These are phyloP conservation scores for Odocoileus hemionus DNA, from an alignment of 2,113 vertebrate genomes.

Conservation along the genomic window DNA sequence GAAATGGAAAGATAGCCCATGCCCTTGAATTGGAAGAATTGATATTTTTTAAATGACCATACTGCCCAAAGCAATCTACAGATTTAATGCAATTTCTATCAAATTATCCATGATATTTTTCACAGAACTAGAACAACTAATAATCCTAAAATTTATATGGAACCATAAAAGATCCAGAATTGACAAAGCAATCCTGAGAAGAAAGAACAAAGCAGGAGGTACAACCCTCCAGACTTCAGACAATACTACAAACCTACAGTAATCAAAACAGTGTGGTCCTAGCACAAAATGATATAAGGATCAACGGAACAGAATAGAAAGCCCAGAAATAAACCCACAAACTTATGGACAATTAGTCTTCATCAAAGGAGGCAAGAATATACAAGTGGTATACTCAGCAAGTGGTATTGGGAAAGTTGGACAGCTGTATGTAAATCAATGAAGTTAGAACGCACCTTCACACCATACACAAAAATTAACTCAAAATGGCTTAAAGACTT, in stretches of 20 bases:
- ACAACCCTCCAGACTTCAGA: not conserved
- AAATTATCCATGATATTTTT: not conserved
- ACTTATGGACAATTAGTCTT: not conserved
- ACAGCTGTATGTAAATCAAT: not conserved
- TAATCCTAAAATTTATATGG: not conserved
- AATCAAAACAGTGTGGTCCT: not conserved
- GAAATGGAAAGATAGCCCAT: not conserved
- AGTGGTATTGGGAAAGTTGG: not conserved
- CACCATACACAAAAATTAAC: not conserved
- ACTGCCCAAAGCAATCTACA: not conserved
- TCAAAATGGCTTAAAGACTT: not conserved
- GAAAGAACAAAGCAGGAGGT: not conserved
- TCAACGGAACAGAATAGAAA: not conserved
- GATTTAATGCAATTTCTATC: not conserved
- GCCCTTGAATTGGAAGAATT: not conserved
- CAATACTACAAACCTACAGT: not conserved
- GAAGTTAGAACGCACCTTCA: not conserved
- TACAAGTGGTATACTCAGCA: not conserved
- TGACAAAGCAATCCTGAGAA: not conserved
- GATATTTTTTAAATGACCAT: not conserved
- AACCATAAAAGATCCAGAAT: not conserved
- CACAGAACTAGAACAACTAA: not conserved
- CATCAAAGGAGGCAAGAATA: not conserved
- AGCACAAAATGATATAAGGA: not conserved
- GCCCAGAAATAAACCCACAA: not conserved